A percentile compares a stretch with the other conserved stretches of the same genome.
Conservation (phyloP, 2,797 vertebrate genomes). For the Typhlichthys subterraneus region DNA sequence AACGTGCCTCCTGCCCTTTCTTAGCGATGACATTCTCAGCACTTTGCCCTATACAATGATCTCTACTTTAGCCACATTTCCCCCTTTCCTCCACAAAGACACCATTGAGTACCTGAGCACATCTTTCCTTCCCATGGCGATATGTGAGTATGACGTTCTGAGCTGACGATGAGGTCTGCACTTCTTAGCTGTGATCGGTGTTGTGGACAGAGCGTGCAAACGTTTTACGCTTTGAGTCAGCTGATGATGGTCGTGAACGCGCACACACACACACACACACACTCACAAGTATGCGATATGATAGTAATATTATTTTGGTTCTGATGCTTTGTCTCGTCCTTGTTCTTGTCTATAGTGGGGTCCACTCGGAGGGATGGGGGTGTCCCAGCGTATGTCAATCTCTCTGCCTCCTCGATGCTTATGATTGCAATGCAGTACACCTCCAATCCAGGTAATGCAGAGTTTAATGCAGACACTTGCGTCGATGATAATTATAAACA, state of each 20-base stretch:
- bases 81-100: conserved; percentile 99
- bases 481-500: neutral
- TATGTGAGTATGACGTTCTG: conserved; percentile 88
- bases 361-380: conserved; percentile 93
- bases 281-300: neutral
- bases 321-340: conserved; percentile 18
- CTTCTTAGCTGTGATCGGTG: neutral
- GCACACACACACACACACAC: neutral
- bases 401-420: conserved; percentile 97
- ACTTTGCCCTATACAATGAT: conserved; percentile 99
- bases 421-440: conserved; percentile 99
- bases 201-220: conserved; percentile 9
- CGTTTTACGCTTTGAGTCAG: neutral
- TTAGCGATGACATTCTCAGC: conserved; percentile 98
- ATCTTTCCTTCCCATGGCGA: conserved; percentile 99
- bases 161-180: neutral
- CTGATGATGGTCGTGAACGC: neutral
- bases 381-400: conserved; percentile 94
- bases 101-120: conserved; percentile 99
- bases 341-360: conserved; percentile 81
- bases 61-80: conserved; percentile 98
- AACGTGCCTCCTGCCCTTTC: conserved; percentile 98
- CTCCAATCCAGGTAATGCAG: conserved; percentile 88
- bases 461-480: neutral
- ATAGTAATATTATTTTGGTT: neutral